Conservation (phyloP, 1,140 invertebrate species). For the Anthonomus grandis region DNA sequence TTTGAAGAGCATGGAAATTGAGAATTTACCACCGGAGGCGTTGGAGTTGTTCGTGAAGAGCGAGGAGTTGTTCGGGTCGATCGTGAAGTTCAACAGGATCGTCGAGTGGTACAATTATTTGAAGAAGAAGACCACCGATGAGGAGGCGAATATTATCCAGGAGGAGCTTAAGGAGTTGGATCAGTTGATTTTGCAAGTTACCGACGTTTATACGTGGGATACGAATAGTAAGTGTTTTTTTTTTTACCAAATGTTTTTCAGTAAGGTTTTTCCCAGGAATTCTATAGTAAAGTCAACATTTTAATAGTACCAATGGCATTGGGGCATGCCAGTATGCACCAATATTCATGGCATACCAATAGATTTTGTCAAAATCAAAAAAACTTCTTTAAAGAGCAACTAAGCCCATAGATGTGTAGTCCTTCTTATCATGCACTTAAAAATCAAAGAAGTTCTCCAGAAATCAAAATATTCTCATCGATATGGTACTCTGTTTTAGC, state of each 20-base stretch:
- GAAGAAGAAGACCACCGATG: slow-evolving; percentile 59
- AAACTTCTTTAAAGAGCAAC: too few relatives aligned
- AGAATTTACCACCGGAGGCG: slow-evolving; percentile 54
- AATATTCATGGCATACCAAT: too few relatives aligned
- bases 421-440: too few relatives aligned
- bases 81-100: slow-evolving; percentile 52
- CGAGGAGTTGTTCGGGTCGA: slow-evolving; percentile 53
- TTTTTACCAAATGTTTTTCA: not conserved
- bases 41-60: slow-evolving; percentile 53
- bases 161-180: slow-evolving; percentile 64
- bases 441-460: too few relatives aligned
- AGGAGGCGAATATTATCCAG: slow-evolving; percentile 67
- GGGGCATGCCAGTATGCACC: too few relatives aligned
- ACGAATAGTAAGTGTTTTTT: slow-evolving; percentile 56
- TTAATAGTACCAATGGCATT: too few relatives aligned
- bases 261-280: too few relatives aligned
- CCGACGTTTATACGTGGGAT: slow-evolving; percentile 65
- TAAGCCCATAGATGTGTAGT: too few relatives aligned
- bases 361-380: too few relatives aligned
- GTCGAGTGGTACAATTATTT: slow-evolving; percentile 67
- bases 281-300: too few relatives aligned
- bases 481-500: too few relatives aligned
- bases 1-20: slow-evolving; percentile 58
- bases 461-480: too few relatives aligned
- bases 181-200: slow-evolving; percentile 58